Evolutionary conservation across 1,140 invertebrate genomes (phyloP), one percentile per base, ranked within the genome.

Genomic region (Streblospio benedicti): DNA sequence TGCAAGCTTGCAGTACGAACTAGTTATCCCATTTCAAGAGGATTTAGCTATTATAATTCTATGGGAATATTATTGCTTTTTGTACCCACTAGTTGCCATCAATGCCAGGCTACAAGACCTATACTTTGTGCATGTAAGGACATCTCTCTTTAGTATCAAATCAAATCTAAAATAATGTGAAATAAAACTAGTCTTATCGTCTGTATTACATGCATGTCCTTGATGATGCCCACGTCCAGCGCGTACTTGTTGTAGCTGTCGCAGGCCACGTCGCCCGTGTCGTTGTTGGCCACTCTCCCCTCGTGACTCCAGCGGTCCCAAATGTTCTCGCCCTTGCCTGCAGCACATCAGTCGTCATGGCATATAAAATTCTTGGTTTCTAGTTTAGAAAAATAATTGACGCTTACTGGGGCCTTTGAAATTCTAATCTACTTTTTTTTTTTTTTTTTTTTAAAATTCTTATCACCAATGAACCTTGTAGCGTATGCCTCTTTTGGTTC

Each of bases 161-260:
- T 38, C 9, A 38, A 9, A 38, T 9, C 9, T 38, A n/a, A 9
- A n/a, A 38, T 38, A 18, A n/a, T n/a, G n/a, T n/a, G 12, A 25
- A 18, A 14, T 49, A 25, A 14, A 6, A 18, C 25, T 23, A 14
- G 6, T 25, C 9, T 18, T 9, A 23, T 9, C 14, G 6, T 9
- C 25, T 14, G 20, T 14, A 67, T 56, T 70, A 85, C 77, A 53
- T 71, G 71, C 0, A 79, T 51, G 28, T 70, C 63, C 60, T 76
- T 71, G 1, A 87, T 68, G 43, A 83, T 73, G 33, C 80, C 70
- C 0, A 88, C 81, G 74, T 89, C 87, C 59, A 85, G 81, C 41
- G 76, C 71, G 70, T 83, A 85, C 35, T 83, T 76, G 67, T 87
- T 74, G 71, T 87, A 88, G 14, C 85, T 86, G 69, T 87, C 82